A percentile compares a stretch with the other conserved stretches of the same genome.
Conservation (phyloP, 2,797 vertebrate genomes). For the Meriones psammophilus region DNA sequence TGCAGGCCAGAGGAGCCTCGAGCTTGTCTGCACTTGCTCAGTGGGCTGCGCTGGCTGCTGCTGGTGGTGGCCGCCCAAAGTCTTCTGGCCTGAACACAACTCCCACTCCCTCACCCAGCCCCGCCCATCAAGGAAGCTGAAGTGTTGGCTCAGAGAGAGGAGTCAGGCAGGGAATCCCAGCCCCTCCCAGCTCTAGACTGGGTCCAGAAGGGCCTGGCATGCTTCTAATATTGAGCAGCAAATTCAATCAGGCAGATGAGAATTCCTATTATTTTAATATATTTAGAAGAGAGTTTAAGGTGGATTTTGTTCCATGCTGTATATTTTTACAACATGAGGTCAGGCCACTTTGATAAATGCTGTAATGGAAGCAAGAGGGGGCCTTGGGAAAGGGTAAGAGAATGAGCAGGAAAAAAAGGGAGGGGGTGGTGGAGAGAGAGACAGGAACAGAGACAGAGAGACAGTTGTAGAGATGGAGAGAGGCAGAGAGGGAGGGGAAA, state of each 20-base stretch:
- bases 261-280: slow-evolving; percentile 74
- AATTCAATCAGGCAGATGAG: slow-evolving; percentile 78
- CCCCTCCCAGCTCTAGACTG: slow-evolving; percentile 57
- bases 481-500: not conserved
- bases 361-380: slow-evolving; percentile 65
- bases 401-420: slow-evolving; percentile 7
- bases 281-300: slow-evolving; percentile 72
- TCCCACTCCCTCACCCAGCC: not conserved
- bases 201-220: slow-evolving; percentile 74
- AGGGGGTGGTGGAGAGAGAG: not conserved
- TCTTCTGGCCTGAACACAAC: slow-evolving; percentile 47
- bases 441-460: not conserved
- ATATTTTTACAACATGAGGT: slow-evolving; percentile 79
- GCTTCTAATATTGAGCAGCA: slow-evolving; percentile 73
- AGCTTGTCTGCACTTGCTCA: slow-evolving; percentile 22
- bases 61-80: slow-evolving; percentile 27
- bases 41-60: slow-evolving; percentile 7
- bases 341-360: slow-evolving; percentile 76
- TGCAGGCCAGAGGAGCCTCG: not conserved
- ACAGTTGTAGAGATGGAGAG: not conserved
- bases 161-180: slow-evolving; percentile 75
- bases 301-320: slow-evolving; percentile 73
- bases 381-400: slow-evolving; percentile 70
- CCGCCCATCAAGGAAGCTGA: slow-evolving; percentile 20
- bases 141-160: slow-evolving; percentile 52